Evolutionary conservation across 2,797 vertebrate species (phyloP), one percentile per base, ranked within the genome.

Genomic region (Champsocephalus esox): DNA sequence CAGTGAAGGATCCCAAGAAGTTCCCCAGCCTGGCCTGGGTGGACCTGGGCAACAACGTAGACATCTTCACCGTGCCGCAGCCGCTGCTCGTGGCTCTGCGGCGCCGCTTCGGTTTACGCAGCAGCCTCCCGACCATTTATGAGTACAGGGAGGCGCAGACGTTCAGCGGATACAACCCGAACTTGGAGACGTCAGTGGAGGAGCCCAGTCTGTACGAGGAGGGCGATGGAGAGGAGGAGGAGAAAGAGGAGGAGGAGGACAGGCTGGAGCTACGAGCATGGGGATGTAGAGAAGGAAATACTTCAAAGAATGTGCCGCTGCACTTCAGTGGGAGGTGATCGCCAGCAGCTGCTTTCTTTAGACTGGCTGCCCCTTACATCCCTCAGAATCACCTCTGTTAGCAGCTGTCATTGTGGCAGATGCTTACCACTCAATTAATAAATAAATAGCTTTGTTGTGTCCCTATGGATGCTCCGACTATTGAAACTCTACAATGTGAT

Each of bases 1-100:
- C 90, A 0, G 87, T 98, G 81, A 98, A 98, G 82, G 96, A 97
- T 62, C 87, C 92, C 3, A 78, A 82, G 80, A 95, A 88, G 87
- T 98, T 98, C 87, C 96, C 96, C 12, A 90, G 85, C 24, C 89
- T 98, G 88, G 95, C 96, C 85, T 98, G 97, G 96, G 92, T 98
- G 0, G 97, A 97, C 86, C 92, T 98, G 2, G 96, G 97, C 69
- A 98, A 99, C 94, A 99, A 97, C 0, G 87, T 96, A 54, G 96
- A 98, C 0, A 95, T 98, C 82, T 96, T 96, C 81, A 97, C 96
- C 13, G 93, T 97, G 84, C 97, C 97, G 0, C 97, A 98, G 89
- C 96, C 97, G 0, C 88, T 97, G 80, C 95, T 98, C 0, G 96
- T 98, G 5, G 96, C 96, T 6, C 90, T 98, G 80, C 93, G 96